These are phyloP conservation scores for Crossoptilon crossoptilon DNA, from an alignment of 2,797 vertebrate genomes.

Conservation along the genomic window DNA sequence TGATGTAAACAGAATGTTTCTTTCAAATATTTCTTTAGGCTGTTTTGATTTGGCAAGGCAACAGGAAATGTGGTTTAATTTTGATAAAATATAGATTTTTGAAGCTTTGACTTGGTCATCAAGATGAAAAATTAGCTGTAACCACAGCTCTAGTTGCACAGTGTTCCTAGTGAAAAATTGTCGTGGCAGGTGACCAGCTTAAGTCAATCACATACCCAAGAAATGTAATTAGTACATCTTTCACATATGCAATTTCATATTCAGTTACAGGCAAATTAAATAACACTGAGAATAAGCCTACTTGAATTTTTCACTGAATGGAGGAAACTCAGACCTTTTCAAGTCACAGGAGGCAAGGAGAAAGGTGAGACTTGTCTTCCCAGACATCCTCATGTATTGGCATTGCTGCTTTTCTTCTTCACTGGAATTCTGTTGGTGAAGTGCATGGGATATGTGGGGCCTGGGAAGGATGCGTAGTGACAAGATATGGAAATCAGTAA, in stretches of 20 bases:
- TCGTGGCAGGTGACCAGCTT: not conserved
- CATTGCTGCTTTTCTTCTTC: not conserved
- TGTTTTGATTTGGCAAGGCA: slow-evolving; percentile 1
- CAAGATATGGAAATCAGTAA: not conserved
- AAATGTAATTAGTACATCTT: slow-evolving; percentile 24
- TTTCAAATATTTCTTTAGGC: not conserved
- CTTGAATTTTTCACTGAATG: not conserved
- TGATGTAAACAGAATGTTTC: not conserved
- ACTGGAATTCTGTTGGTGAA: not conserved
- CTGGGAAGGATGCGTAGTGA: not conserved
- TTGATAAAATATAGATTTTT: not conserved
- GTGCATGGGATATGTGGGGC: rapidly evolving
- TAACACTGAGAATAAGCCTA: slow-evolving; percentile 5
- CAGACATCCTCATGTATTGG: not conserved
- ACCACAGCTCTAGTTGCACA: not conserved
- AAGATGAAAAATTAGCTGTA: slow-evolving; percentile 26
- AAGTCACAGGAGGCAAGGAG: not conserved
- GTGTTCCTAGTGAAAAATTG: not conserved
- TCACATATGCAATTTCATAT: rapidly evolving
- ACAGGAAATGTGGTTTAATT: not conserved
- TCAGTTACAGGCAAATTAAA: slow-evolving; percentile 30
- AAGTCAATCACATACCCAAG: slow-evolving; percentile 4
- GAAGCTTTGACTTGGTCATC: not conserved
- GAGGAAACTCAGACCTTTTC: not conserved
- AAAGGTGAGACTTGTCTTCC: not conserved